These are phyloP conservation scores for Rhodophaea formosa DNA, from an alignment of 2,888 invertebrate species.

Conservation along the genomic window DNA sequence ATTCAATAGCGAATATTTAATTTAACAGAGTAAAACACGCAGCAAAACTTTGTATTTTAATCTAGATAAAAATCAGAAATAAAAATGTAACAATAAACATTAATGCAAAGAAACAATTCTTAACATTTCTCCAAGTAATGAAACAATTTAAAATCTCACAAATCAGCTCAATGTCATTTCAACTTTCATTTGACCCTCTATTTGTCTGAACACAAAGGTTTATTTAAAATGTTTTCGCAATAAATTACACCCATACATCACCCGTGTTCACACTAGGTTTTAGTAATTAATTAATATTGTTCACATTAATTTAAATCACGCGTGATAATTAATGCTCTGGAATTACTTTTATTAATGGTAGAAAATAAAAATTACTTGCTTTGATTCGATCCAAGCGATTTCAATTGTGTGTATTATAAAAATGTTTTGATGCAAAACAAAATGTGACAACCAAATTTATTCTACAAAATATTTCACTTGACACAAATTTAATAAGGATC, in stretches of 20 bases:
- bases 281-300: slow-evolving; percentile 13
- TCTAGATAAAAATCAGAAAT: too few relatives aligned
- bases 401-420: too few relatives aligned
- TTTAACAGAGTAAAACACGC: too few relatives aligned
- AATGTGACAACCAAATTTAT: too few relatives aligned
- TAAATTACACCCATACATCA: slow-evolving; percentile 11
- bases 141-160: not conserved
- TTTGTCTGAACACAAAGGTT: not conserved
- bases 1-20: too few relatives aligned
- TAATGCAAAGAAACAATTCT: not conserved
- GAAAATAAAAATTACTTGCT: not conserved
- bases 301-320: slow-evolving; percentile 11
- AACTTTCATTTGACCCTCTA: not conserved
- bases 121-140: not conserved
- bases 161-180: not conserved
- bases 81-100: too few relatives aligned
- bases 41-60: too few relatives aligned
- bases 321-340: not conserved
- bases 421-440: too few relatives aligned
- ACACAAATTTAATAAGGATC: too few relatives aligned
- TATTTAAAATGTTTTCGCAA: slow-evolving; percentile 8
- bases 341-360: not conserved
- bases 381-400: not conserved
- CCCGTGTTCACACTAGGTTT: slow-evolving; percentile 11
- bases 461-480: too few relatives aligned